Base-by-base conservation (phyloP, 2,113 vertebrate species). In the Antennarius striatus region DNA sequence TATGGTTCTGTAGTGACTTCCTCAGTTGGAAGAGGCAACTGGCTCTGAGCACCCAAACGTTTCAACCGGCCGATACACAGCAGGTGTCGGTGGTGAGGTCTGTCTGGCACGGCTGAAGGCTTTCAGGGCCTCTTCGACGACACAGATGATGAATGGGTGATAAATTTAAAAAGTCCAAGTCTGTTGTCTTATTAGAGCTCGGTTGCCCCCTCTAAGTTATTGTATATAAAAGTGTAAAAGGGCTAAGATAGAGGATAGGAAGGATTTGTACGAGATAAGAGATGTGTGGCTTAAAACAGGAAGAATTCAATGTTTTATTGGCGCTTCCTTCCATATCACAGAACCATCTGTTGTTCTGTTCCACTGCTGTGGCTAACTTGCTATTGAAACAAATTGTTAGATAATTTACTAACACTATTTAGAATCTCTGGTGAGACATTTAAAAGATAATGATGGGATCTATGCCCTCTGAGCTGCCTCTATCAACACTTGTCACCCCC, bases 1-100 rank as follows among this genome's bases (percentile, higher is more conserved):
- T 6, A 56, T 74, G 82, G 78, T 75, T 81, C 57, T 4, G 55
- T 29, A 52, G 63, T 63, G 48, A 67, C 46, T 76, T 79, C 66
- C 71, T 74, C 71, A 77, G 68, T 63, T 49, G 64, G 46, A 67
- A 57, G 64, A 63, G 55, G 68, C 53, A 68, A 79, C 55, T 46
- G 51, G 64, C 69, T 77, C 11, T 3, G 47, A 52, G 68, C 58
- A 28, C n/a, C 13, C 42, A 42, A 43, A 54, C 28, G 6, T 61
- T 49, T 28, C 42, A 54, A 63, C 28, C 4, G 12, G 65, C 60
- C 47, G n/a, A 65, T 47, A 36, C 42, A 45, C 29, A 68, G 61
- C 71, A 63, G 53, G 55, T 63, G 77, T 63, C 16, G 29, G 43
- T 47, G 56, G 51, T n/a, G 8, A 62, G 29, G 48, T 12, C 49